Conservation (phyloP, 2,797 vertebrate genomes). For the Scolopax bukidnonensis region DNA sequence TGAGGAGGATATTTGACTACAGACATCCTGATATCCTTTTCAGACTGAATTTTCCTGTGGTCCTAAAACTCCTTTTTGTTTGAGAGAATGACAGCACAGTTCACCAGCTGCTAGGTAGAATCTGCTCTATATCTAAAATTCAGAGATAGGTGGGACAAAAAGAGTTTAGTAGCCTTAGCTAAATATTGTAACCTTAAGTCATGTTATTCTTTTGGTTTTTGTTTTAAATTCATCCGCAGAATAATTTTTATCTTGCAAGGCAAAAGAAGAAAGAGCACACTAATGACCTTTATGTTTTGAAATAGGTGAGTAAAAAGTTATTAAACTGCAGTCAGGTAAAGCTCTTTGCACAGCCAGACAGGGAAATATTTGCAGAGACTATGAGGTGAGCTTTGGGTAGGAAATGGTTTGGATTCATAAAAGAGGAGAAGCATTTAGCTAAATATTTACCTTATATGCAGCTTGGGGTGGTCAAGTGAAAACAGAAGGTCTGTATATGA, state of each 20-base stretch:
- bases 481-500: conserved; percentile 72
- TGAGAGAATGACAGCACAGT: not conserved
- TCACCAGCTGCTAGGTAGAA: not conserved
- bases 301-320: conserved; percentile 52
- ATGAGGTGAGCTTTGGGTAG: conserved; percentile 20
- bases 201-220: not conserved
- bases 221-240: conserved; percentile 32
- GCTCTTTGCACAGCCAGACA: conserved; percentile 56
- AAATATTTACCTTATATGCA: conserved; percentile 69
- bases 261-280: not conserved
- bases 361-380: conserved; percentile 63
- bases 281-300: conserved; percentile 64
- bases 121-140: not conserved
- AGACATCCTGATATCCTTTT: not conserved
- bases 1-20: not conserved
- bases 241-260: conserved; percentile 10
- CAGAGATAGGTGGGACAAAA: not conserved
- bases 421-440: conserved; percentile 41
- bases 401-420: conserved; percentile 66
- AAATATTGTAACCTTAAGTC: conserved; percentile 34
- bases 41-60: not conserved
- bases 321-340: conserved; percentile 52
- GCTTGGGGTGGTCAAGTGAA: conserved; percentile 67
- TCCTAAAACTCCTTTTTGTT: not conserved
- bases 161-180: not conserved